Evolutionary conservation across 2,113 vertebrate species (phyloP).

Genomic region (Hystrix brachyura): DNA sequence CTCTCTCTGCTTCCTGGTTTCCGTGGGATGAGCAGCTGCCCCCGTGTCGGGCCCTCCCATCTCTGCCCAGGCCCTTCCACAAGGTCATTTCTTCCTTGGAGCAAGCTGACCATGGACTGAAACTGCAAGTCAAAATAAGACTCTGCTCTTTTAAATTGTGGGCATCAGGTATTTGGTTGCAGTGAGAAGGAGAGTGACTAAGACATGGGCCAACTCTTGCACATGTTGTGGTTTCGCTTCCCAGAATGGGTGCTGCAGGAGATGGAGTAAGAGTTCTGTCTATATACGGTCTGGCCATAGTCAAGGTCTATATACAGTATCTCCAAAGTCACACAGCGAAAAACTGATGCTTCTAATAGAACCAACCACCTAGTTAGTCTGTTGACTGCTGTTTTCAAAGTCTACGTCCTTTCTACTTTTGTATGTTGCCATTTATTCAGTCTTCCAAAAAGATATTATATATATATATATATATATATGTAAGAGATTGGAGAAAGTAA

Average conservation of each 20-base stretch:
- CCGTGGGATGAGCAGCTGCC: too few relatives aligned
- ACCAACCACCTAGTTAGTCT: neutral
- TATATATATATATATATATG: neutral
- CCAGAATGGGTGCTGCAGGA: neutral
- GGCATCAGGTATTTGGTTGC: too few relatives aligned
- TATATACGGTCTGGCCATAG: neutral
- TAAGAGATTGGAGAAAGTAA: neutral
- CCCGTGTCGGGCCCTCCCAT: too few relatives aligned
- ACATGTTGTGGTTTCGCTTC: too few relatives aligned
- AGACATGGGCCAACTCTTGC: too few relatives aligned
- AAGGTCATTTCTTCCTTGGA: too few relatives aligned
- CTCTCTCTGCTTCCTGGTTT: too few relatives aligned
- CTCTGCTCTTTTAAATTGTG: too few relatives aligned
- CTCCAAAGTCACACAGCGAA: neutral
- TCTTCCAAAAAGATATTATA: neutral
- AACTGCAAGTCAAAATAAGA: too few relatives aligned
- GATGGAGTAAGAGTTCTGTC: neutral
- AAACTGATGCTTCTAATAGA: neutral
- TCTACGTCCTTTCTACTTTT: neutral
- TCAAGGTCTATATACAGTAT: neutral
- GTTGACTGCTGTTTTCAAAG: neutral
- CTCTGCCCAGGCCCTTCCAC: too few relatives aligned
- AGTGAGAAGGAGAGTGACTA: too few relatives aligned
- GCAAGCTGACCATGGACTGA: too few relatives aligned
- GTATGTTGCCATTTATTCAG: neutral